Evolutionary conservation across 37 sponge, comb jelly and placozoan genomes (phyloP).

Genomic region (Trichoplax adhaerens): DNA sequence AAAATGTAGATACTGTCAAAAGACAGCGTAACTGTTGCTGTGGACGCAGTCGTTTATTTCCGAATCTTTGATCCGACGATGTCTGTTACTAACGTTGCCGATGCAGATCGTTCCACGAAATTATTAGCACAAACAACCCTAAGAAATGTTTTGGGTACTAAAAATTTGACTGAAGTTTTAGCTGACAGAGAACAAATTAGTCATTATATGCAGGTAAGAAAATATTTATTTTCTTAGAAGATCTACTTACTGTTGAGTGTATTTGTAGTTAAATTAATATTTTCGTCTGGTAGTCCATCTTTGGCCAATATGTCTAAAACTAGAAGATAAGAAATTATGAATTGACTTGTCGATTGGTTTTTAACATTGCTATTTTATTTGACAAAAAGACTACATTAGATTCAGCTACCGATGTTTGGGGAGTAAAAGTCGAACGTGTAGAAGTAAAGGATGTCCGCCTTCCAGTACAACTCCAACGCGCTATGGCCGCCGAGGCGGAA

Average conservation of each 20-base stretch:
- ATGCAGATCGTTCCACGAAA: slow-evolving; percentile 42
- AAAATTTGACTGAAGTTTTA: slow-evolving; percentile 68
- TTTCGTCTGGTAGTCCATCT: background rate
- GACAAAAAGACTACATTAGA: slow-evolving; percentile 43
- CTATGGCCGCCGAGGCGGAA: slow-evolving; percentile 95
- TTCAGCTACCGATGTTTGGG: slow-evolving; percentile 79
- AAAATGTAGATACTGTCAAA: slow-evolving; percentile 56
- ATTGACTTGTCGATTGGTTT: background rate
- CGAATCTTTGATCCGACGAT: slow-evolving; percentile 44
- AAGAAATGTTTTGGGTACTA: slow-evolving; percentile 78
- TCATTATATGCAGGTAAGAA: slow-evolving; percentile 48
- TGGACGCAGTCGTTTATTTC: slow-evolving; percentile 92
- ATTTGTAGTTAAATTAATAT: background rate
- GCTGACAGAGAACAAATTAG: slow-evolving; percentile 65
- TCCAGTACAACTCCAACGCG: slow-evolving; percentile 57
- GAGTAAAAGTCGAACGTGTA: slow-evolving; percentile 76
- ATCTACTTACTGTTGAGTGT: background rate
- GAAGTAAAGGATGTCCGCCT: slow-evolving; percentile 86
- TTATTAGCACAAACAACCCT: slow-evolving; percentile 79
- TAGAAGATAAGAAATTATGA: too few species aligned
- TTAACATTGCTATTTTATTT: background rate
- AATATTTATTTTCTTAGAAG: slow-evolving; percentile 5
- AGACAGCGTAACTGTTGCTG: slow-evolving; percentile 73
- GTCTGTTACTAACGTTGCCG: slow-evolving; percentile 56
- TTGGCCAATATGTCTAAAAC: too few species aligned